Evolutionary conservation across 2,888 invertebrate genomes (phyloP).

Genomic region (Koerneria pararmatus): DNA sequence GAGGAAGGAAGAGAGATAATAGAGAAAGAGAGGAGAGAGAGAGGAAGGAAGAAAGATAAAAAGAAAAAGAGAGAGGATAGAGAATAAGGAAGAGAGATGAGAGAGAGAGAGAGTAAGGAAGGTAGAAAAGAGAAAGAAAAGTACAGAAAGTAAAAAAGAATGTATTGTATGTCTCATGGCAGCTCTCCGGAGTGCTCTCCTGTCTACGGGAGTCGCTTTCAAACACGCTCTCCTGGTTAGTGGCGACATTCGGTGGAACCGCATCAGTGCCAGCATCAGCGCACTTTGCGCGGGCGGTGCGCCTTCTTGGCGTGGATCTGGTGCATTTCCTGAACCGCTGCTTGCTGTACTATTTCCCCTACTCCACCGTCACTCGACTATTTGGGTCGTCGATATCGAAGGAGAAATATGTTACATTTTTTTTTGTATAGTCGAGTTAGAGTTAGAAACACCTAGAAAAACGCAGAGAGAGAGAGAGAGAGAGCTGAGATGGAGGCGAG

Average conservation of each 20-base stretch:
- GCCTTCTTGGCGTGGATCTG: constrained; percentile 20
- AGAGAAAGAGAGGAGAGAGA: too few species aligned
- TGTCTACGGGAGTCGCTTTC: constrained; percentile 36
- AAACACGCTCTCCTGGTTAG: constrained; percentile 38
- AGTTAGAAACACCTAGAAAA: too few species aligned
- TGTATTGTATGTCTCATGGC: constrained; percentile 8
- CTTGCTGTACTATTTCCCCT: constrained; percentile 37
- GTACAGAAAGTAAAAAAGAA: not conserved
- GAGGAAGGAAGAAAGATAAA: too few species aligned
- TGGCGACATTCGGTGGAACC: constrained; percentile 22
- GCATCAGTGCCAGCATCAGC: constrained; percentile 16
- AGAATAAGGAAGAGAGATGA: too few species aligned
- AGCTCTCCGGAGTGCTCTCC: constrained; percentile 30
- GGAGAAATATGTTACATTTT: constrained; percentile 41
- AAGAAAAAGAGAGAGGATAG: too few species aligned
- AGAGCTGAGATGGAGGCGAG: not conserved
- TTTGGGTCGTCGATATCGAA: constrained; percentile 33
- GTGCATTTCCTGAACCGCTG: constrained; percentile 31
- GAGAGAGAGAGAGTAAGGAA: too few species aligned
- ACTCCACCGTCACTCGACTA: constrained; percentile 26
- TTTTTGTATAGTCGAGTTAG: too few species aligned
- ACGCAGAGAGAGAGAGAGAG: too few species aligned
- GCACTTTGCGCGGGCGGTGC: constrained; percentile 19
- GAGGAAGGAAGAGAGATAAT: too few species aligned
- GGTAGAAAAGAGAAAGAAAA: too few species aligned